These are phyloP conservation scores for Anisognathus igniventris DNA, from an alignment of 2,797 vertebrate genomes.

Conservation along the genomic window DNA sequence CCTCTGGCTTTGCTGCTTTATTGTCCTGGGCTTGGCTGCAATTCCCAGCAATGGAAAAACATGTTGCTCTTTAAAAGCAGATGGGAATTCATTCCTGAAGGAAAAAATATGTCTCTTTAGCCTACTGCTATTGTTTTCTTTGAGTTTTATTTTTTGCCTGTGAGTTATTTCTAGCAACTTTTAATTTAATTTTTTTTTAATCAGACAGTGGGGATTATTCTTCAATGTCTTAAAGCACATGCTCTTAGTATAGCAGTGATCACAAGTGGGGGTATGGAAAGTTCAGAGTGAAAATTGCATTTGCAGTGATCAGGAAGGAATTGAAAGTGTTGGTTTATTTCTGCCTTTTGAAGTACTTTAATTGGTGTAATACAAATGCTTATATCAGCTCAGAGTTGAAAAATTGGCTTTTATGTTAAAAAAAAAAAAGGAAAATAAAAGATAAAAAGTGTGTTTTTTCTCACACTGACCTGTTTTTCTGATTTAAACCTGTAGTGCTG, in stretches of 20 bases:
- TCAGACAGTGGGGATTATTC: neutral
- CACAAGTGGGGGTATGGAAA: neutral
- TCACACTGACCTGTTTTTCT: neutral
- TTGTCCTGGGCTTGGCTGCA: conserved; percentile 53
- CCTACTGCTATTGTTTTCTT: conserved; percentile 62
- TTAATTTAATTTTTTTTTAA: conserved; percentile 3
- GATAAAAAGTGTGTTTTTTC: neutral
- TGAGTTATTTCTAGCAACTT: conserved; percentile 65
- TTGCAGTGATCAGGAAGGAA: neutral
- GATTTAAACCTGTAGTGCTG: neutral
- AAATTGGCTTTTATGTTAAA: neutral
- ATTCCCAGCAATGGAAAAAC: conserved; percentile 57
- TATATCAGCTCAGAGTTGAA: neutral
- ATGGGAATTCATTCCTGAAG: conserved; percentile 62
- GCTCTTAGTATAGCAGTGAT: neutral
- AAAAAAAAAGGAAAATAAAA: neutral
- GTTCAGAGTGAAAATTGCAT: neutral
- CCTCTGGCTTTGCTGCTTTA: conserved; percentile 11
- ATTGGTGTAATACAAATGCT: neutral
- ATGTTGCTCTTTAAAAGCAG: conserved; percentile 68
- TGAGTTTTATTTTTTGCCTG: conserved; percentile 60
- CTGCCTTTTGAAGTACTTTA: neutral
- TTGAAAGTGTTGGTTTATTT: neutral
- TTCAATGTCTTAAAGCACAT: neutral
- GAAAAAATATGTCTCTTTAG: conserved; percentile 60